Evolutionary conservation across 2,113 vertebrate genomes (phyloP).

Genomic region (Lanius collurio): DNA sequence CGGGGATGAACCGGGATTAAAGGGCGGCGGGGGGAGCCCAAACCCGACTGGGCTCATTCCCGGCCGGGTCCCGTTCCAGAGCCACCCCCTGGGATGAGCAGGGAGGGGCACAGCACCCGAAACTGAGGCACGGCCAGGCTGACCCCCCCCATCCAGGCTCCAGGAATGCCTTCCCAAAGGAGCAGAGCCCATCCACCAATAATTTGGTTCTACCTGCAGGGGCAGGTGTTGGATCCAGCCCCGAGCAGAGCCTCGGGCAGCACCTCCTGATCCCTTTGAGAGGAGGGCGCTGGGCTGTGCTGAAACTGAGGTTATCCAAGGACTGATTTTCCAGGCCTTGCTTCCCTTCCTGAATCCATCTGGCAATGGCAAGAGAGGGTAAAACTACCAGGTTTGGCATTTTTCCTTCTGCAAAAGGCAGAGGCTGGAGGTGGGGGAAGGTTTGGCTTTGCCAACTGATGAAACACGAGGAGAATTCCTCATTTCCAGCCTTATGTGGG

Average conservation of each 20-base stretch:
- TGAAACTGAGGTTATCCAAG: not conserved
- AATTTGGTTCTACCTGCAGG: accelerated
- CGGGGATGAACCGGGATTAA: accelerated
- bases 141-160: accelerated
- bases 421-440: not conserved
- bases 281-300: not conserved
- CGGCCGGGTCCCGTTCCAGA: not conserved
- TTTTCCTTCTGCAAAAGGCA: not conserved
- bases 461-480: not conserved
- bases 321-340: not conserved
- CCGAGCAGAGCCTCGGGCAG: accelerated
- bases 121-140: not conserved
- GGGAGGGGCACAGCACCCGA: not conserved
- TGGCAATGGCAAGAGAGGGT: not conserved
- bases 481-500: not conserved
- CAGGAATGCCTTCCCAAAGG: not conserved
- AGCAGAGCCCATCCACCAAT: accelerated
- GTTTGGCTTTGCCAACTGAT: not conserved
- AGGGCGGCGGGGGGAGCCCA: too few species aligned
- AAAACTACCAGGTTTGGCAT: accelerated
- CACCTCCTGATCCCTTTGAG: accelerated
- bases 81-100: not conserved
- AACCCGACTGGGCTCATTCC: too few species aligned
- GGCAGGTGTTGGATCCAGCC: accelerated
- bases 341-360: not conserved